Base-by-base conservation (phyloP, 2,888 invertebrate genomes). In the Drosophila algonquin region DNA sequence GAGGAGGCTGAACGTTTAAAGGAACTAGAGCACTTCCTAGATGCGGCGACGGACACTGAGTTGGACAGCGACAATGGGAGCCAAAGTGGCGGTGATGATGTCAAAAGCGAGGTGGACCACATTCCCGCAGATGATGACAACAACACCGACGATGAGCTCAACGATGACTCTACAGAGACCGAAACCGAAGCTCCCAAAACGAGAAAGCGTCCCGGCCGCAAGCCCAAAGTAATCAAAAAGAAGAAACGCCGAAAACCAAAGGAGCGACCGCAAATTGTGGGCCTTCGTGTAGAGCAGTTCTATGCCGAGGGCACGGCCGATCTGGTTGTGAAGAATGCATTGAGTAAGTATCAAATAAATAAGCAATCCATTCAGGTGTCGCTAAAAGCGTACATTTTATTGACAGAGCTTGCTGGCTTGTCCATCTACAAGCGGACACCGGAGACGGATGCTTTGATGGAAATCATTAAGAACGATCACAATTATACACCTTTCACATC, bases 401-500 rank as follows among this genome's bases (percentile, higher is more conserved):
- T 69, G 44, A 10, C 63, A 92, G 91, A 90, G 76, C 81, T 90
- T 21, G 92, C 92, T 35, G 92, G 92, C 0, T 78, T 91, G 7
- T 89, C 91, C 16, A 81, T 91, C n/a, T 80, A 89, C 16, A 90
- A 91, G 57, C 85, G 90, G 12, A 89, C 90, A 32, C 89, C 91
- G 8, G 92, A 92, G 59, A 84, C 88, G n/a, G 92, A 92, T 57
- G 91, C 92, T 18, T 80, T 90, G 48, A 55, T 91, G 32, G 86
- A 87, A 62, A 82, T 95, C 5, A 94, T 95, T 80, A 94, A 94
- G 87, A 94, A 96, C 93, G 97, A 97, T 91, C 97, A 97, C 89
- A 96, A 96, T 89, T 97, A 97, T 80, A 96, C 96, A 51, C 94
- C 95, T 52, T 93, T 94, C 45, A 95, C 94, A 40, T 95, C 95